Evolutionary conservation across 2,888 invertebrate species (phyloP).

Genomic region (Diabrotica balteata): DNA sequence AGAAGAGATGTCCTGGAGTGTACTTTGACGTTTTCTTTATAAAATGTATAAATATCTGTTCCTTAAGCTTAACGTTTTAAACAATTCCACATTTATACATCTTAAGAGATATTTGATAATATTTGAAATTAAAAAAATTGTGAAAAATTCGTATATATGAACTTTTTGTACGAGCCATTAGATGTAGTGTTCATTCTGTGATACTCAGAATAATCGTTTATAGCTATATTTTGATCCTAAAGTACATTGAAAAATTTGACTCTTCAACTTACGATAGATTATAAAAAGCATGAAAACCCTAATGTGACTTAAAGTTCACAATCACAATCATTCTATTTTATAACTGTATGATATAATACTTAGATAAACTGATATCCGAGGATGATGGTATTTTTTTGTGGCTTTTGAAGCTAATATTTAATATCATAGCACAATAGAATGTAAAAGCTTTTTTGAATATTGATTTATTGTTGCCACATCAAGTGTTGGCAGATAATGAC

Average conservation of each 20-base stretch:
- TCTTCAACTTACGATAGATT: conserved; percentile 35
- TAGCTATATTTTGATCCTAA: conserved; percentile 50
- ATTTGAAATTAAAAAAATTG: conserved; percentile 16
- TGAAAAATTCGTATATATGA: conserved; percentile 54
- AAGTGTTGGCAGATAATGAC: too few relatives aligned
- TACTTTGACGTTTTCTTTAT: too few relatives aligned
- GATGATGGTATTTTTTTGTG: too few relatives aligned
- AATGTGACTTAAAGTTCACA: conserved; percentile 49
- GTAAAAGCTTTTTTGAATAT: too few relatives aligned
- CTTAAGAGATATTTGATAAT: neutral
- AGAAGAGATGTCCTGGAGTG: too few relatives aligned
- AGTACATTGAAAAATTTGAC: conserved; percentile 28
- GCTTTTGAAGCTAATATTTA: too few relatives aligned
- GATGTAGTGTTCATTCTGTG: conserved; percentile 63
- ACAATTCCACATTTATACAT: neutral
- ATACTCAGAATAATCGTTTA: conserved; percentile 61
- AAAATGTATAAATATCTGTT: too few relatives aligned
- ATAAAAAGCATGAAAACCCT: conserved; percentile 41
- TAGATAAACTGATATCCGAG: conserved; percentile 60
- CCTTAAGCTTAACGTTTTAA: neutral
- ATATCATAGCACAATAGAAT: too few relatives aligned
- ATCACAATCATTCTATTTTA: conserved; percentile 46
- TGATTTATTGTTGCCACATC: too few relatives aligned
- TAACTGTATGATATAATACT: conserved; percentile 40
- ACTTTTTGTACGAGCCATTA: conserved; percentile 61